These are phyloP conservation scores for Mastacembelus armatus DNA, from an alignment of 2,797 vertebrate genomes.

Conservation along the genomic window DNA sequence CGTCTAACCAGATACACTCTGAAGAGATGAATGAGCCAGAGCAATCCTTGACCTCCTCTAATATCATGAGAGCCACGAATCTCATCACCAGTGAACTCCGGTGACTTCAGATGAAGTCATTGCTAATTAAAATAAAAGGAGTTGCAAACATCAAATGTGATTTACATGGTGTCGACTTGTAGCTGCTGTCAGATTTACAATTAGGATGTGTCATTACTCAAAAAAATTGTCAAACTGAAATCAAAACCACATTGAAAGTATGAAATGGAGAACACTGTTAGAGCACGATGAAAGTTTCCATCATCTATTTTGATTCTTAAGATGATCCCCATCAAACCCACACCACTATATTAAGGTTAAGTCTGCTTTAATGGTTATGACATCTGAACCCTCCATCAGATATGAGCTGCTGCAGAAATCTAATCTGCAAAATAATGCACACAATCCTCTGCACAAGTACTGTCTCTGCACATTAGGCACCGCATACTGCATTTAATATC, in stretches of 20 bases:
- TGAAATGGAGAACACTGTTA: conserved; percentile 16
- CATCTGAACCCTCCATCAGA: conserved; percentile 49
- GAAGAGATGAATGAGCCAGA: not conserved
- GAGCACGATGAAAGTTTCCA: not conserved
- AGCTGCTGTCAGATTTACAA: conserved; percentile 37
- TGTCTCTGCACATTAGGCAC: conserved; percentile 44
- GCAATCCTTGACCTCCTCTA: conserved; percentile 5
- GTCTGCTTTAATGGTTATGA: conserved; percentile 69
- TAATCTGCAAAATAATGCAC: conserved; percentile 61
- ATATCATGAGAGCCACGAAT: not conserved
- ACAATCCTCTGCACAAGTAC: conserved; percentile 31
- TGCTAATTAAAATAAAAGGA: conserved; percentile 14
- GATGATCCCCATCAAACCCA: conserved; percentile 58
- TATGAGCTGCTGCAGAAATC: conserved; percentile 58
- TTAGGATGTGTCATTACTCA: conserved; percentile 18
- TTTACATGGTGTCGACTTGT: conserved; percentile 10
- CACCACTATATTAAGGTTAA: conserved; percentile 77
- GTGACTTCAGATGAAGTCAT: no score
- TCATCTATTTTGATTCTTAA: conserved; percentile 40
- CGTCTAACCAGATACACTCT: not conserved
- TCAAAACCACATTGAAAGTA: not conserved
- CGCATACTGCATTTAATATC: conserved; percentile 45
- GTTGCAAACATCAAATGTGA: conserved; percentile 12
- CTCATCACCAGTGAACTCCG: conserved; percentile 5
- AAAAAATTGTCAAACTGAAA: conserved; percentile 16